A percentile compares a stretch with the other conserved stretches of the same genome.
phyloP scores from a whole-genome alignment of 2,888 invertebrate genomes.

The Metallyticus violacea region DNA sequence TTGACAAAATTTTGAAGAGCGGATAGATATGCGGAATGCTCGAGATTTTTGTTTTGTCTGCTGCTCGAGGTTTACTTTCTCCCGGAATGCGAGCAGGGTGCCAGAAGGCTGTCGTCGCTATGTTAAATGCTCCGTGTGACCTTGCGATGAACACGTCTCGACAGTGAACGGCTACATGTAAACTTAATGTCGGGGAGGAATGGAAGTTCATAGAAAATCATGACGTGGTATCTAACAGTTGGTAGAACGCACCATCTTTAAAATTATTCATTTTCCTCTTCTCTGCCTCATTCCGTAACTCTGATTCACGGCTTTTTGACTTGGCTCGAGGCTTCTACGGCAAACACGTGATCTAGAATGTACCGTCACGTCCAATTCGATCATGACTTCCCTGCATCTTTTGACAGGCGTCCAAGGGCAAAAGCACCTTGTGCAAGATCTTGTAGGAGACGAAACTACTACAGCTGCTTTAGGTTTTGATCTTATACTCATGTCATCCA shows the following conservation, averaged over 20 bases:
- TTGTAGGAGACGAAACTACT: too few species aligned
- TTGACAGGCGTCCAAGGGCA: too few species aligned
- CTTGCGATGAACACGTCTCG: not conserved
- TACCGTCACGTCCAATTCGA: not conserved
- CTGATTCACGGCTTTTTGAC: not conserved
- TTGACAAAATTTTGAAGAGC: too few species aligned
- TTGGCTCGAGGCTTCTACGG: too few species aligned
- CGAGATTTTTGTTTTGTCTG: not conserved
- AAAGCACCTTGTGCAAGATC: too few species aligned
- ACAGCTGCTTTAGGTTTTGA: too few species aligned
- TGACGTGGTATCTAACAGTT: not conserved
- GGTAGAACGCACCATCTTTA: not conserved
- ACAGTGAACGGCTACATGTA: not conserved
- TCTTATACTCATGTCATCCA: too few species aligned
- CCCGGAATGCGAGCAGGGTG: not conserved
- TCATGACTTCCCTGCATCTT: too few species aligned
- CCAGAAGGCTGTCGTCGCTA: not conserved
- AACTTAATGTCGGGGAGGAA: not conserved
- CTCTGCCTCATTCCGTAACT: not conserved
- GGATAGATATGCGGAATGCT: not conserved
- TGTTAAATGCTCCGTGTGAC: not conserved
- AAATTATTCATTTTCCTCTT: not conserved
- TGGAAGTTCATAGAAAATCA: not conserved
- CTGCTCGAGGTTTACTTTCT: not conserved
- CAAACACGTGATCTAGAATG: not conserved